Base-by-base conservation (phyloP, 2,888 invertebrate species). In the Acleris laterana region DNA sequence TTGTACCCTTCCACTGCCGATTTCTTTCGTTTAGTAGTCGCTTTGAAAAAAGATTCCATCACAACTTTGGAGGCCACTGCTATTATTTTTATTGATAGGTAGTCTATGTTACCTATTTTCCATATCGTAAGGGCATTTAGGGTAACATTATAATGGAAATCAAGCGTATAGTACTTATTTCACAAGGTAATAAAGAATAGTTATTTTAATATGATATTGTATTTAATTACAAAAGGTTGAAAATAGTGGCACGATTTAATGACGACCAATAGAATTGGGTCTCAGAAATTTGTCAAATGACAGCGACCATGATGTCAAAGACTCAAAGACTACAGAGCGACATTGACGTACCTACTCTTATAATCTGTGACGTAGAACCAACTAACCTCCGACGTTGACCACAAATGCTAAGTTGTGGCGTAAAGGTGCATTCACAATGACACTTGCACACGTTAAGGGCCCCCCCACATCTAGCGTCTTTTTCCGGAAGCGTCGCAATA, bases 1-100 rank as follows among this genome's bases (percentile, higher is more conserved):
- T 92, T 91, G 80, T 91, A 91, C 57, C 90, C 90, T 73, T 91
- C 91, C 69, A 85, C 84, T 69, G 88, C 84, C 69, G 87, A 84
- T 80, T 81, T 87, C 82, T 87, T 89, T 79, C 89, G 83, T 80
- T 87, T 88, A 74, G 83, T 81, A 73, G 78, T 83, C 66, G 81
- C 76, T 75, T 77, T 82, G 77, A 81, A 84, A 80, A 85, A 79
- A 77, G 85, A 82, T 89, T 90, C 92, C 92, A 92, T 92, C 84
- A 91, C 91, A 89, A 78, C 78, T 80, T 78, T 78, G 80, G 78
- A 77, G 80, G 72, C 76, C 79, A 83, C 83, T 84, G 82, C 81
- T 81, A 62, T 77, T 81, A 79, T 76, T 77, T 78, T 77, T 72
- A 70, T 76, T 72, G 71, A 71, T 38, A 38, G 38, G 38, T 60